Conservation (phyloP, 2,888 invertebrate species). For the Hololepta plana region DNA sequence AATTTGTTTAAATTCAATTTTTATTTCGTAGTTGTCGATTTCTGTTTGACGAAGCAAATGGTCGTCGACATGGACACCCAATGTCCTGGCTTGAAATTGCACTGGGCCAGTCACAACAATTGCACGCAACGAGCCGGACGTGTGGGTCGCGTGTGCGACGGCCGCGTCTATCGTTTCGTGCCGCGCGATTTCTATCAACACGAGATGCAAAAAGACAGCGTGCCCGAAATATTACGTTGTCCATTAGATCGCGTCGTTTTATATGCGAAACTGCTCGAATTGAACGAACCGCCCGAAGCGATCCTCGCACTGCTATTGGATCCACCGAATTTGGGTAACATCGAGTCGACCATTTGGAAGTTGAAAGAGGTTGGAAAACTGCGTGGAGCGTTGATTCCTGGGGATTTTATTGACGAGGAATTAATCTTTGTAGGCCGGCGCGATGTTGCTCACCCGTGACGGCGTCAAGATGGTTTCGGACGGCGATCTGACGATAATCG, state of each 20-base stretch:
- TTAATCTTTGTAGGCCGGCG: conserved; percentile 48
- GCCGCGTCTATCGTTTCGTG: conserved; percentile 71
- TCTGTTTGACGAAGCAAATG: conserved; percentile 75
- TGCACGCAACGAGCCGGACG: conserved; percentile 82
- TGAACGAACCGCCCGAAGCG: conserved; percentile 58
- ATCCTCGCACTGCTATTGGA: conserved; percentile 71
- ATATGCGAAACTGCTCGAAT: conserved; percentile 60
- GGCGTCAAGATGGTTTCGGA: conserved; percentile 29
- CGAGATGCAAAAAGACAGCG: conserved; percentile 33
- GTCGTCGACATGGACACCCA: conserved; percentile 59
- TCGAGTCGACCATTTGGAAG: conserved; percentile 62
- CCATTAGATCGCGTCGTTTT: conserved; percentile 68
- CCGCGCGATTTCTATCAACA: conserved; percentile 41
- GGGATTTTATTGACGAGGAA: background rate
- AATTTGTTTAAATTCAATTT: conserved; percentile 5
- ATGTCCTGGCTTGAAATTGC: conserved; percentile 56
- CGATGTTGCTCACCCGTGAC: conserved; percentile 41
- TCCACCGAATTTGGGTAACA: conserved; percentile 69
- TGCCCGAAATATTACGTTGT: conserved; percentile 63
- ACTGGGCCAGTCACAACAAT: conserved; percentile 81
- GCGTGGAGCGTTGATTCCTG: background rate
- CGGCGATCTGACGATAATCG: conserved; percentile 77
- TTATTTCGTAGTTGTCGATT: conserved; percentile 64
- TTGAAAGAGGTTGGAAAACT: conserved; percentile 48
- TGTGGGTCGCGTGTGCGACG: conserved; percentile 73